phyloP scores from a whole-genome alignment of 2,888 invertebrate genomes.

The Drosophila rubida region DNA sequence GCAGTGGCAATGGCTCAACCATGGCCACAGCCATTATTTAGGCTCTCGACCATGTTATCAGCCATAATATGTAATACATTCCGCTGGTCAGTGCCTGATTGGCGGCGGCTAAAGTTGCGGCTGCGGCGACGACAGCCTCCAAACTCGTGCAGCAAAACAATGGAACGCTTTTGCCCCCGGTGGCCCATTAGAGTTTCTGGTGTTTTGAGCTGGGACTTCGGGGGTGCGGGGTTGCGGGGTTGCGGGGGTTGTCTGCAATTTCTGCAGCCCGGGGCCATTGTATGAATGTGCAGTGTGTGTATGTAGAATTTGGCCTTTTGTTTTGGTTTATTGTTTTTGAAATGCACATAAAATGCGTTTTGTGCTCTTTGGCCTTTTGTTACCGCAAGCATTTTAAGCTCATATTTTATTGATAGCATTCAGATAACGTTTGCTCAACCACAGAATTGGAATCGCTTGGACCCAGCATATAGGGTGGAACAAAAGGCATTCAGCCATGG shows the following conservation, averaged over 20 bases:
- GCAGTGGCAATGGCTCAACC: slow-evolving; percentile 4
- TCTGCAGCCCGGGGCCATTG: slow-evolving; percentile 10
- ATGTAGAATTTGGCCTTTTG: slow-evolving; percentile 52
- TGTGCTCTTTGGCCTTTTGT: slow-evolving; percentile 33
- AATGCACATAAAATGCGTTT: slow-evolving; percentile 66
- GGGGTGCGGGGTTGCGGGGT: too few relatives aligned
- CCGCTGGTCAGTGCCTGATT: slow-evolving; percentile 37
- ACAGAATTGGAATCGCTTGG: slow-evolving; percentile 3
- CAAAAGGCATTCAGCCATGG: neutral
- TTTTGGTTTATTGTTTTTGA: slow-evolving; percentile 68
- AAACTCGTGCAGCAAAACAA: slow-evolving; percentile 53
- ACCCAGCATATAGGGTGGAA: neutral
- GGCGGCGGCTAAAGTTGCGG: slow-evolving; percentile 11
- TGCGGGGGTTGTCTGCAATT: slow-evolving; percentile 3
- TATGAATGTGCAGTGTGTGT: slow-evolving; percentile 12
- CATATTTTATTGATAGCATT: slow-evolving; percentile 54
- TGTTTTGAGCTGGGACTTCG: slow-evolving; percentile 8
- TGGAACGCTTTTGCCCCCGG: slow-evolving; percentile 10
- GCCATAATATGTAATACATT: slow-evolving; percentile 59
- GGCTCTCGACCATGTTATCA: slow-evolving; percentile 55
- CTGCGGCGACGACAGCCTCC: slow-evolving; percentile 6
- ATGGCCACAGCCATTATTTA: slow-evolving; percentile 49
- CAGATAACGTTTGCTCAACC: slow-evolving; percentile 26
- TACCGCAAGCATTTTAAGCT: slow-evolving; percentile 44
- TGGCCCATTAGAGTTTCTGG: slow-evolving; percentile 16